Evolutionary conservation across 64 coral and sea anemone genomes (phyloP), one percentile per base, ranked within the genome.

Genomic region (Actinia tenebrosa): DNA sequence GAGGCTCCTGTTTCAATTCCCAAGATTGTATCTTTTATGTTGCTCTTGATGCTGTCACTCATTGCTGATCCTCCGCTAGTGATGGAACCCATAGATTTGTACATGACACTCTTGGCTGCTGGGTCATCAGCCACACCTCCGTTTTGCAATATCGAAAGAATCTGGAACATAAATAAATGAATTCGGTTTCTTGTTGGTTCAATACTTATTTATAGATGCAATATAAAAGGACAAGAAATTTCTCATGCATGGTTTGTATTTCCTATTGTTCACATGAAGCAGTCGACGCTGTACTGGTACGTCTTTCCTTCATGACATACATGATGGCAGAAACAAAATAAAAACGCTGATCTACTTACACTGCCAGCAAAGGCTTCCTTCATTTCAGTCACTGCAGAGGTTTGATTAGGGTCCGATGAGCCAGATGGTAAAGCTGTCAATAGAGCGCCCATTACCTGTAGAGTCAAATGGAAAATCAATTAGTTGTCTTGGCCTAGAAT

Each of bases 91-190:
- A 84, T 84, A 43, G 82, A 84, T 10, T 52, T 20, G 27, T 58
- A 84, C 82, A 84, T 84, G 52, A 52, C 25, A 16, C 5, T 8
- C 82, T 84, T 84, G 53, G 82, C 47, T 19, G 16, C 82, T 84
- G 82, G 82, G 22, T 84, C 82, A 56, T 84, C 82, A 14, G 82
- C 47, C 13, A 84, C 82, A 61, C 53, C 82, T 4, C 82, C 53
- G 16, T 43, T 26, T 61, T 84, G 52, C 15, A 84, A 17, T 20
- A 84, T 84, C 4, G 4, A 4, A 3, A 84, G 25, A 15, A 18
- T 56, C 82, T 84, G 82, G 59, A 61, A 58, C 3, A 69, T 25
- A 25, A 69, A 23, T 20, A 3, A n/a, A 0, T 9, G 64, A 25
- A 61, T 61, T 16, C 59, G 18, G 11, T 61, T 50, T 50, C 47